Evolutionary conservation across 2,113 vertebrate genomes (phyloP).

Genomic region (Seriola aureovittata): DNA sequence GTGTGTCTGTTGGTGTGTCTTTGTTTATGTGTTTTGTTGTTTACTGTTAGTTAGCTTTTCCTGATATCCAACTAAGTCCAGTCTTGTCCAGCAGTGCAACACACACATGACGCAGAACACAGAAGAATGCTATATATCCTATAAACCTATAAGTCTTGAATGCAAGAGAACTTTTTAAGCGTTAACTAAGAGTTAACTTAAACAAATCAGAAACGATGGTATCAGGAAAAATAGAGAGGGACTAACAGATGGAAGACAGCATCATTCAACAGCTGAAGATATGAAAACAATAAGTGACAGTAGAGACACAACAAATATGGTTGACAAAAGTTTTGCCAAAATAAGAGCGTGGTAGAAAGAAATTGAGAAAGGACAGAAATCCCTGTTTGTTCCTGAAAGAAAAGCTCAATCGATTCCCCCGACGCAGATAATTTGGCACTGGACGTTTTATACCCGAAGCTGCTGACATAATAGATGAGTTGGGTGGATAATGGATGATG

Average conservation of each 20-base stretch:
- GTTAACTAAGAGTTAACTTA: background rate
- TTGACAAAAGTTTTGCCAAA: background rate
- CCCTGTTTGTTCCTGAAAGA: conserved; percentile 37
- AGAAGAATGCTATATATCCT: background rate
- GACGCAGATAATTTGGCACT: conserved; percentile 46
- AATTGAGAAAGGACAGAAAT: background rate
- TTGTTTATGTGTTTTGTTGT: conserved; percentile 1
- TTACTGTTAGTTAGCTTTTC: background rate
- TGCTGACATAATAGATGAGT: conserved; percentile 39
- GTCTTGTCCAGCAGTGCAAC: background rate
- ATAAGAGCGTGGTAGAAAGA: background rate
- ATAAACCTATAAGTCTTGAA: background rate
- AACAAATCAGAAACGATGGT: too few species aligned
- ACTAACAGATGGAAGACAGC: background rate
- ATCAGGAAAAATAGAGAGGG: background rate
- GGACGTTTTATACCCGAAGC: conserved; percentile 26
- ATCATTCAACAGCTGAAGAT: background rate
- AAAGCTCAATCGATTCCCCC: conserved; percentile 44
- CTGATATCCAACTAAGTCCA: background rate
- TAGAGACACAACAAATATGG: background rate
- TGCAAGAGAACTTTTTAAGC: background rate
- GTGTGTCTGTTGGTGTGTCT: background rate
- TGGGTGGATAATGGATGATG: conserved; percentile 24
- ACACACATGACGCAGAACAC: background rate
- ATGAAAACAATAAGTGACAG: background rate